phyloP scores from a whole-genome alignment of 2,113 vertebrate genomes.

The Charina bottae region DNA sequence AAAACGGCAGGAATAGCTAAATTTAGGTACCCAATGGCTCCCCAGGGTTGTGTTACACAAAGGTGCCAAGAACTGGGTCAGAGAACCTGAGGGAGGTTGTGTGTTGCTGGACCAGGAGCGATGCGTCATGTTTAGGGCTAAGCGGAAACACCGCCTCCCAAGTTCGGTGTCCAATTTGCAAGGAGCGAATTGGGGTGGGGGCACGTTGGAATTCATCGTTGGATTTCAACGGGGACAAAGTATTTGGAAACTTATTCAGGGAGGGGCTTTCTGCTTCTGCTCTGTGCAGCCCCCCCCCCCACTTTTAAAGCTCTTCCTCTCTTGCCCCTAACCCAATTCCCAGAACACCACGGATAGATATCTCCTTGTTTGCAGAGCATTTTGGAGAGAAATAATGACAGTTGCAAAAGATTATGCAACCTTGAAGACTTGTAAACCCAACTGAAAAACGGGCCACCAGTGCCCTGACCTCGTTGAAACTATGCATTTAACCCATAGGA shows the following conservation, averaged over 20 bases:
- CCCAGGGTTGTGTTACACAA: neutral
- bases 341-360: neutral
- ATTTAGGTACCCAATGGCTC: slow-evolving; percentile 39
- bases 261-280: neutral
- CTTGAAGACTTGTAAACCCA: neutral
- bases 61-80: slow-evolving; percentile 50
- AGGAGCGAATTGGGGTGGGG: neutral
- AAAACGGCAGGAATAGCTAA: slow-evolving; percentile 28
- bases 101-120: neutral
- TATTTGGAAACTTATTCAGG: neutral
- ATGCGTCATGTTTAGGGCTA: neutral
- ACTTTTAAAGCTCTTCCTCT: neutral
- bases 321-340: neutral
- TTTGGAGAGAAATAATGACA: neutral
- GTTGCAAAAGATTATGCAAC: neutral
- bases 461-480: neutral
- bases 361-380: neutral
- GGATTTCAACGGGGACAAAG: neutral
- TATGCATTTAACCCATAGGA: neutral
- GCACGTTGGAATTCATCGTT: neutral
- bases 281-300: neutral
- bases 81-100: neutral
- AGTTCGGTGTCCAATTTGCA: neutral
- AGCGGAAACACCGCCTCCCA: neutral
- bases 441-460: neutral